Percentiles rank a stretch among this genome's conserved stretches.
These are phyloP conservation scores for Stegastes partitus DNA, from an alignment of 2,113 vertebrate species.

Conservation along the genomic window DNA sequence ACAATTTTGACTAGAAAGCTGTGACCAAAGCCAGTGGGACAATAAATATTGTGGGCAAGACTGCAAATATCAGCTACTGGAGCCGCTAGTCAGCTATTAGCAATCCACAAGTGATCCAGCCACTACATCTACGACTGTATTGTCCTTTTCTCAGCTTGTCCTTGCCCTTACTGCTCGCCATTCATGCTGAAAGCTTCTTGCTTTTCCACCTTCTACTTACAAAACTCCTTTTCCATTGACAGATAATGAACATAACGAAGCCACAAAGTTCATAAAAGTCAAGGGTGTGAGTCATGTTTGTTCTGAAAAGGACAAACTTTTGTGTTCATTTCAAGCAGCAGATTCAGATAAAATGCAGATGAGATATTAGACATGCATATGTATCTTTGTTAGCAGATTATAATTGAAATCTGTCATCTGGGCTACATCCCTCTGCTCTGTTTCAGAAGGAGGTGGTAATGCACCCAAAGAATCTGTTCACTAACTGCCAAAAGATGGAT, in stretches of 20 bases:
- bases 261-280: neutral
- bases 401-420: neutral
- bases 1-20: neutral
- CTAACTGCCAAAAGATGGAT: neutral
- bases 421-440: neutral
- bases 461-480: neutral
- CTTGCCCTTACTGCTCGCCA: neutral
- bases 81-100: neutral
- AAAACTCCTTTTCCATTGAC: neutral
- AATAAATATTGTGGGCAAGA: slow-evolving; percentile 4
- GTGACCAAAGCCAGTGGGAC: neutral
- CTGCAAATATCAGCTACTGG: neutral
- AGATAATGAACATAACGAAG: slow-evolving; percentile 3
- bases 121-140: neutral
- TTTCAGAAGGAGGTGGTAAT: neutral
- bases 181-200: neutral
- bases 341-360: neutral
- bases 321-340: neutral
- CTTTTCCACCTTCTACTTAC: neutral
- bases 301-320: slow-evolving; percentile 1
- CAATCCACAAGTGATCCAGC: neutral
- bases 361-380: neutral
- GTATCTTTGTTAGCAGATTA: neutral
- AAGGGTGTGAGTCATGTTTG: slow-evolving; percentile 25
- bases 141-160: neutral